These are phyloP conservation scores for Calidris pygmaea DNA, from an alignment of 2,113 vertebrate species.

Conservation along the genomic window DNA sequence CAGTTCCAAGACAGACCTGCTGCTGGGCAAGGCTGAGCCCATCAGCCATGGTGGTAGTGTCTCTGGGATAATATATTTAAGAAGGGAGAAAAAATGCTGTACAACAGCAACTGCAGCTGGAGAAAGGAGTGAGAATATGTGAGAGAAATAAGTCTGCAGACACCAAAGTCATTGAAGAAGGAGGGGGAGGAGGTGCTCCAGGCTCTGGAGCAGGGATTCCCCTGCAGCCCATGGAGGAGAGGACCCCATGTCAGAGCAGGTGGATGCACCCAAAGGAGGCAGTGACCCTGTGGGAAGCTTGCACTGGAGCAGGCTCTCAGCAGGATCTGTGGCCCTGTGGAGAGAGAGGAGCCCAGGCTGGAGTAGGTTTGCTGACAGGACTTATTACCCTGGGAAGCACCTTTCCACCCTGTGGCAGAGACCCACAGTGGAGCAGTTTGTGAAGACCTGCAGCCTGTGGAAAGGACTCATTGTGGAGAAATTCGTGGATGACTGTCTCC, in stretches of 20 bases:
- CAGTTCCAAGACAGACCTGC: background rate
- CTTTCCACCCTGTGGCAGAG: background rate
- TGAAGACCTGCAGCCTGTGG: background rate
- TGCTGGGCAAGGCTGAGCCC: background rate
- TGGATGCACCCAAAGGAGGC: background rate
- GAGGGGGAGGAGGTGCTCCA: background rate
- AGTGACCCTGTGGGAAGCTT: too few species aligned
- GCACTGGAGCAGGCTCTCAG: too few species aligned
- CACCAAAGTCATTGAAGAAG: background rate
- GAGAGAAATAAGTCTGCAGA: background rate
- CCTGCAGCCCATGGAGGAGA: background rate
- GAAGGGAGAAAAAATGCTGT: background rate
- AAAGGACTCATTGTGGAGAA: background rate
- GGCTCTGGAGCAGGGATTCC: accelerated
- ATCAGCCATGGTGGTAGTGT: background rate
- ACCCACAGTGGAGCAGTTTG: background rate
- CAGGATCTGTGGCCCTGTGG: background rate
- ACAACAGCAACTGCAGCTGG: background rate
- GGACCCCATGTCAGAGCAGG: too few species aligned
- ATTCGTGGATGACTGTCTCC: background rate
- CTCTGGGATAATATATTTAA: background rate
- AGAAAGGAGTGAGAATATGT: background rate
- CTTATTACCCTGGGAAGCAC: background rate
- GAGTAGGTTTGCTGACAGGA: background rate
- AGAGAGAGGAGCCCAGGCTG: background rate